phyloP scores from a whole-genome alignment of 2,113 vertebrate species.

The Proterorhinus semilunaris region DNA sequence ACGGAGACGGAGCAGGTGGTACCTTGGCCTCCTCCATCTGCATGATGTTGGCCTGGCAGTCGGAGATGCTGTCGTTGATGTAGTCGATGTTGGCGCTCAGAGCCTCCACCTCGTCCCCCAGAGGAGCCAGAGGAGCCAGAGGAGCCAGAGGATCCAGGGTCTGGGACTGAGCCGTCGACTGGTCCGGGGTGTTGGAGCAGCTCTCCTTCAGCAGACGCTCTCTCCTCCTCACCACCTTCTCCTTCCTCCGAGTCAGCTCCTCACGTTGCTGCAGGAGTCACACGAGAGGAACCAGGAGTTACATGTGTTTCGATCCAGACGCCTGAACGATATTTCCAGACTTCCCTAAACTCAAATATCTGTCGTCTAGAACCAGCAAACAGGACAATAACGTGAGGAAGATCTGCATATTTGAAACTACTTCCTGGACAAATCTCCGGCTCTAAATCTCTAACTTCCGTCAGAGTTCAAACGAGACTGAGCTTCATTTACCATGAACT shows the following conservation, averaged over 20 bases:
- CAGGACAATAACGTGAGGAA: too few species aligned
- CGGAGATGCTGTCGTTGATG: conserved; percentile 93
- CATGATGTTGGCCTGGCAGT: conserved; percentile 98
- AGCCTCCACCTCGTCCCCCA: conserved; percentile 91
- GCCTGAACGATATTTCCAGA: too few species aligned
- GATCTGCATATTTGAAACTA: too few species aligned
- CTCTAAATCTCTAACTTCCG: too few species aligned
- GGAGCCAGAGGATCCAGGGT: conserved; percentile 60
- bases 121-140: conserved; percentile 62
- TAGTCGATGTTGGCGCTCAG: conserved; percentile 94
- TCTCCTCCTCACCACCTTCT: conserved; percentile 86
- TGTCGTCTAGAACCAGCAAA: too few species aligned
- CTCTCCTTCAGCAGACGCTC: conserved; percentile 81
- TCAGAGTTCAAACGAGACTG: too few species aligned
- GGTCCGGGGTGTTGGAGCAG: too few species aligned
- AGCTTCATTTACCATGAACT: neutral
- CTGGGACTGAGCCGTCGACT: conserved; percentile 19
- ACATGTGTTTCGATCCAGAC: neutral
- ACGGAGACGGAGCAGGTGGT: neutral
- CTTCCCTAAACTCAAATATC: too few species aligned
- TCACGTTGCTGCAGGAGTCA: conserved; percentile 86
- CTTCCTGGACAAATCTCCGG: too few species aligned
- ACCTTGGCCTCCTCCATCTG: conserved; percentile 98
- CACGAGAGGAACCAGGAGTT: neutral
- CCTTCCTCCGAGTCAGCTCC: conserved; percentile 92